These are phyloP conservation scores for Orchesella flavescens DNA, from an alignment of 2,888 invertebrate genomes.

Conservation along the genomic window DNA sequence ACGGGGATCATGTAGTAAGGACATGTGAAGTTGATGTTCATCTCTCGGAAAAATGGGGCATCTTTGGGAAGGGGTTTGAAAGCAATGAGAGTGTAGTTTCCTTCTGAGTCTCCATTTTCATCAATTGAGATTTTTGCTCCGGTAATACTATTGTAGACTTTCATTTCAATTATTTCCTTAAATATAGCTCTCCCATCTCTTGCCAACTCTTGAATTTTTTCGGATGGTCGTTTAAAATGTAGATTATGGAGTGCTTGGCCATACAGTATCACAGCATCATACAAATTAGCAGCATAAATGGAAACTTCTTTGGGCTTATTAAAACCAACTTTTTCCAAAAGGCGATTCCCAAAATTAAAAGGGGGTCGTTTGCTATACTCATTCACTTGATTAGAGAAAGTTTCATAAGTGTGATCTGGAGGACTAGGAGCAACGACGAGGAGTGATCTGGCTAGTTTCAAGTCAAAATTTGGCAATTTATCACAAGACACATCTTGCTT, in stretches of 20 bases:
- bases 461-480: slow-evolving; percentile 71
- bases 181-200: slow-evolving; percentile 91
- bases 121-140: slow-evolving; percentile 95
- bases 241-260: slow-evolving; percentile 88
- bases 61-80: slow-evolving; percentile 77
- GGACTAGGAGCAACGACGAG: slow-evolving; percentile 92
- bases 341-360: slow-evolving; percentile 82
- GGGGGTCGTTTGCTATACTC: slow-evolving; percentile 85
- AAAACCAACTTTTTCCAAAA: slow-evolving; percentile 59
- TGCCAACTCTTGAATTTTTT: slow-evolving; percentile 81
- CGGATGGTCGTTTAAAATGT: slow-evolving; percentile 76
- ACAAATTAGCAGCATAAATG: slow-evolving; percentile 93
- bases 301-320: slow-evolving; percentile 83
- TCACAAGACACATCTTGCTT: slow-evolving; percentile 61
- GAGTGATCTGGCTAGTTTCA: slow-evolving; percentile 82
- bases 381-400: slow-evolving; percentile 87
- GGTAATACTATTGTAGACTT: slow-evolving; percentile 92
- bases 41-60: slow-evolving; percentile 46
- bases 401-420: slow-evolving; percentile 79
- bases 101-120: slow-evolving; percentile 94
- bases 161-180: slow-evolving; percentile 87
- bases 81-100: slow-evolving; percentile 95
- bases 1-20: slow-evolving; percentile 87
- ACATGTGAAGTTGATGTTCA: slow-evolving; percentile 78
- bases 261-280: slow-evolving; percentile 94